These are phyloP conservation scores for Epinephelus coioides DNA, from an alignment of 2,797 vertebrate genomes.

Conservation along the genomic window DNA sequence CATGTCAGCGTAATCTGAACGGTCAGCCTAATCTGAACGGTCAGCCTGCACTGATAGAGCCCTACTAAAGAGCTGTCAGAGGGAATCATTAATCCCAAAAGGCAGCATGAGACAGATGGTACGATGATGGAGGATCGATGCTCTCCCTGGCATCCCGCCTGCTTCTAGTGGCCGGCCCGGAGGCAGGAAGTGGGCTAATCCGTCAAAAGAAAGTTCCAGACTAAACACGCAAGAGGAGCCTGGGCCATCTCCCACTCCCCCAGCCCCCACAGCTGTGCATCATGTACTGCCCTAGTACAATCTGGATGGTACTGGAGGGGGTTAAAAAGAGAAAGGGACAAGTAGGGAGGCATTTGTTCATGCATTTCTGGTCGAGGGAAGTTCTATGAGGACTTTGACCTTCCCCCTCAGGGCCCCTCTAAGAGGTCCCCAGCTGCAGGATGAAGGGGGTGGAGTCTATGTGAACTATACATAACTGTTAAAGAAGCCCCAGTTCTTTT, in stretches of 20 bases:
- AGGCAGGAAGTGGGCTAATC: conserved; percentile 81
- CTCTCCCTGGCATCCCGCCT: conserved; percentile 50
- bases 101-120: conserved; percentile 84
- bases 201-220: conserved; percentile 79
- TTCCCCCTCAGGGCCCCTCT: conserved; percentile 76
- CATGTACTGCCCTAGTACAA: conserved; percentile 43
- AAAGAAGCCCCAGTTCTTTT: conserved; percentile 71
- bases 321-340: conserved; percentile 49
- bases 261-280: conserved; percentile 36
- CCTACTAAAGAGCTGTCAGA: conserved; percentile 78
- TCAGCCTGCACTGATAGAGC: conserved; percentile 62
- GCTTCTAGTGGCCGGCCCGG: conserved; percentile 51
- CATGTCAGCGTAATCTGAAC: conserved; percentile 75
- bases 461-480: conserved; percentile 68
- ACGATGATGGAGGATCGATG: conserved; percentile 81
- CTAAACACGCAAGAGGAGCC: conserved; percentile 69
- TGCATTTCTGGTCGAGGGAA: conserved; percentile 68
- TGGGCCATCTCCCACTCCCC: conserved; percentile 30
- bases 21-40: conserved; percentile 64
- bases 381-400: conserved; percentile 76
- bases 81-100: conserved; percentile 83
- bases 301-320: conserved; percentile 55
- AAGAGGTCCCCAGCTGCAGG: conserved; percentile 77
- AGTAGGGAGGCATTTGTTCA: conserved; percentile 64
- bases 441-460: conserved; percentile 53